Evolutionary conservation across 2,797 vertebrate genomes (phyloP).

Genomic region (Mormyrus hasselquistii): DNA sequence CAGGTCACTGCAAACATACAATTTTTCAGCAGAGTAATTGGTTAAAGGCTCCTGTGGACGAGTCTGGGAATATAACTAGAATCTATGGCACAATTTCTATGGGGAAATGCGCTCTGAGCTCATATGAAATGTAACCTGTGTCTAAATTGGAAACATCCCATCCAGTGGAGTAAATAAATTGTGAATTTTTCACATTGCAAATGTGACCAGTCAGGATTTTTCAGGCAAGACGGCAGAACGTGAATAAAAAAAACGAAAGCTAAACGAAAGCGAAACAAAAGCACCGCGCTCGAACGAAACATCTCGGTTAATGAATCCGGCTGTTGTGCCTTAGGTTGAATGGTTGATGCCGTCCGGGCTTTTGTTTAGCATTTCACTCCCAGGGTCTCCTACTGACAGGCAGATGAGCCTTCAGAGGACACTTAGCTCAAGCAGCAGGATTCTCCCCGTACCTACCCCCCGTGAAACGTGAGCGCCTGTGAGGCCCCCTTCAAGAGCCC

Average conservation of each 20-base stretch:
- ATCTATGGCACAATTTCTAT: neutral
- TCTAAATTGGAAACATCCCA: neutral
- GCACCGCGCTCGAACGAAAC: neutral
- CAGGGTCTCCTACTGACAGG: neutral
- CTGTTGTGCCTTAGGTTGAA: neutral
- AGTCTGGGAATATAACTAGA: neutral
- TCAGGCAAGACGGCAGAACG: neutral
- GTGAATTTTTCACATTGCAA: neutral
- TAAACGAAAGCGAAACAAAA: neutral
- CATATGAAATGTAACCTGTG: neutral
- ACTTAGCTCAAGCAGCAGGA: neutral
- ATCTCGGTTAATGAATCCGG: neutral
- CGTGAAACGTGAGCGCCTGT: neutral
- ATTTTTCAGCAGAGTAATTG: neutral
- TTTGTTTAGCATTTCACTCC: neutral
- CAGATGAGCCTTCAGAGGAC: neutral
- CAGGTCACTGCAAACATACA: neutral
- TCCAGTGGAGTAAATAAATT: conserved; percentile 3
- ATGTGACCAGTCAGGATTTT: neutral
- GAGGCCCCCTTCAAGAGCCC: neutral
- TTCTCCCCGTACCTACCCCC: neutral
- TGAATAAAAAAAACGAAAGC: neutral
- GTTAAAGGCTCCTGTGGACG: neutral
- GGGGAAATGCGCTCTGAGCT: neutral
- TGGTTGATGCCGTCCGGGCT: neutral